Evolutionary conservation across 2,888 invertebrate species (phyloP).

Genomic region (Petrolisthes manimaculis): DNA sequence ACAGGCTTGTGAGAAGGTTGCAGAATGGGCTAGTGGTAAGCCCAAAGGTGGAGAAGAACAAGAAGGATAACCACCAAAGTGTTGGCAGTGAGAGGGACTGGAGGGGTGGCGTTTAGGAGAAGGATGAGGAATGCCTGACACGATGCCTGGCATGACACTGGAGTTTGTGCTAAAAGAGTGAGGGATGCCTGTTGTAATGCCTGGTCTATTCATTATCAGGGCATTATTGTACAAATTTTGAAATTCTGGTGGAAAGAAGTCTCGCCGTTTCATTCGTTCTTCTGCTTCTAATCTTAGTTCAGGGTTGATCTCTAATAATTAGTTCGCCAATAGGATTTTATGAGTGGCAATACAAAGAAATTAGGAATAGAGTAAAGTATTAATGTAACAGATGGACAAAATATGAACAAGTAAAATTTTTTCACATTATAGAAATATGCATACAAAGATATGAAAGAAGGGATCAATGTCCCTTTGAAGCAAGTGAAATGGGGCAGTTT

Average conservation of each 20-base stretch:
- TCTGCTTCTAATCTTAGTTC: constrained; percentile 54
- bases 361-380: neutral
- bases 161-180: constrained; percentile 30
- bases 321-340: neutral
- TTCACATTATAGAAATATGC: neutral
- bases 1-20: neutral
- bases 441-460: constrained; percentile 3
- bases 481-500: constrained; percentile 50
- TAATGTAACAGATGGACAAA: neutral
- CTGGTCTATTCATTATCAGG: constrained; percentile 15
- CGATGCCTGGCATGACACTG: constrained; percentile 49
- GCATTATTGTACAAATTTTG: constrained; percentile 45
- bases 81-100: constrained; percentile 29
- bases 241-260: constrained; percentile 33
- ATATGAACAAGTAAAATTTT: neutral
- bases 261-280: constrained; percentile 53
- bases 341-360: constrained; percentile 1
- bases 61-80: constrained; percentile 25
- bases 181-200: constrained; percentile 57
- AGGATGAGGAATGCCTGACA: constrained; percentile 58
- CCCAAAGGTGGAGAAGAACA: constrained; percentile 40
- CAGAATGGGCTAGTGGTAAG: neutral
- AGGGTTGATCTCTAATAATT: constrained; percentile 49
- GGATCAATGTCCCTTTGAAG: constrained; percentile 33
- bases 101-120: constrained; percentile 18